Base-by-base conservation (phyloP, 37 sponge, comb jelly and placozoan species). In the Cliona cf. orientalis region DNA sequence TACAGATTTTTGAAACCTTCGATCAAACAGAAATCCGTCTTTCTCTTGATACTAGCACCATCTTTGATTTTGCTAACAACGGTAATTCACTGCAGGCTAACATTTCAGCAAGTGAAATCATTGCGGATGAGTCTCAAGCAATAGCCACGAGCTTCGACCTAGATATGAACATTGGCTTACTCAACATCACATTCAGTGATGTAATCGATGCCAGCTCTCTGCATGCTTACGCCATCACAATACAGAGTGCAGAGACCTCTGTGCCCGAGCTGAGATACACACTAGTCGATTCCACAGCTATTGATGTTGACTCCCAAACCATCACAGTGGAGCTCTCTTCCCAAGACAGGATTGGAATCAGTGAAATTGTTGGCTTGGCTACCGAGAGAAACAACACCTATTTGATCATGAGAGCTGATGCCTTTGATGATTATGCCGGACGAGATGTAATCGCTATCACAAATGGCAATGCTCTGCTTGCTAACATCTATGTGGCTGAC, bases 391-490 rank as follows among this genome's bases (percentile, higher is more conserved):
- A 87, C 58, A 86, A 87, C 77, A 96, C 91, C 31, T 96, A 81
- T 62, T 68, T 96, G 14, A 69, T 75, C 39, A 84, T 96, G 67
- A 35, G 53, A n/a, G 91, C 97, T 86, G 87, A 85, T 84, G 83
- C 83, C 1, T 83, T 96, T 76, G 69, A 84, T 46, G 94, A 96
- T 72, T 93, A 87, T 65, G 46, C 62, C 9, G 82, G 75, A 17
- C 44, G 61, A n/a, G 88, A 90, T 80, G 89, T 96, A 41, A 76
- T 96, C 42, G 88, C 97, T 37, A 73, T 96, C 14, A 93, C 91
- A 23, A 76, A 88, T 71, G 86, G 91, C 31, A 87, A 85, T 67
- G 95, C 86, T 28, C 29, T 93, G 17, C 74, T 29, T 19, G 97
- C 80, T 33, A 75, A 43, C 26, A 34, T 33, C 23, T 87, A 84